Conservation (phyloP, 2,888 invertebrate species). For the Acanthosepion lycidas region DNA sequence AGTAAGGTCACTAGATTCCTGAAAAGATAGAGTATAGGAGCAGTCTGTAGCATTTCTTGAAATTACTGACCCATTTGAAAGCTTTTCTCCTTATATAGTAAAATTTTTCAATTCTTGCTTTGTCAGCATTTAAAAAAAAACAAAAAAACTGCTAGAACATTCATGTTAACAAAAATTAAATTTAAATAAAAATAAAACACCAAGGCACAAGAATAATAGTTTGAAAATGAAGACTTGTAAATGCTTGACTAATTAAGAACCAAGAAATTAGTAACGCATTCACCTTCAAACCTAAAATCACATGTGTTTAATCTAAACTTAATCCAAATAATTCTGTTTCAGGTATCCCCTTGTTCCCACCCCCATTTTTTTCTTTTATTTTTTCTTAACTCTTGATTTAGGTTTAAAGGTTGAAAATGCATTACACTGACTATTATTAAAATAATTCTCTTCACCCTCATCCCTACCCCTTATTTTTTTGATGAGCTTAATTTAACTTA, state of each 20-base stretch:
- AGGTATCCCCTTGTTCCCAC: not conserved
- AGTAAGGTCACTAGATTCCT: too few species aligned
- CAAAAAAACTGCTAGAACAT: too few species aligned
- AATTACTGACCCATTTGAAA: too few species aligned
- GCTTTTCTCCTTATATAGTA: too few species aligned
- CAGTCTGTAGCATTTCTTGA: too few species aligned
- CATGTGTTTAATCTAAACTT: not conserved
- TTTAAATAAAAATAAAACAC: too few species aligned
- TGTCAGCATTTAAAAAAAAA: too few species aligned
- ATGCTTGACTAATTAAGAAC: not conserved
- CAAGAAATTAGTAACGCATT: not conserved
- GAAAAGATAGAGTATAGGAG: too few species aligned
- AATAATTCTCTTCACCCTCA: not conserved
- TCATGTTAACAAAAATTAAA: too few species aligned
- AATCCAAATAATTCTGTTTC: not conserved
- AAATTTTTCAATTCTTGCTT: too few species aligned
- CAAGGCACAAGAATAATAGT: too few species aligned
- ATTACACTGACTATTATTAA: not conserved
- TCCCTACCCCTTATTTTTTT: not conserved
- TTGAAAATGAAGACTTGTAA: not conserved
- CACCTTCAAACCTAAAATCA: not conserved
- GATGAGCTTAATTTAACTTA: too few species aligned
- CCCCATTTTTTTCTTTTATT: not conserved
- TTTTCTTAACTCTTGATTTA: not conserved
- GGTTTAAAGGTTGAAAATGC: not conserved